Evolutionary conservation across 2,797 vertebrate genomes (phyloP).

Genomic region (Oreochromis mossambicus): DNA sequence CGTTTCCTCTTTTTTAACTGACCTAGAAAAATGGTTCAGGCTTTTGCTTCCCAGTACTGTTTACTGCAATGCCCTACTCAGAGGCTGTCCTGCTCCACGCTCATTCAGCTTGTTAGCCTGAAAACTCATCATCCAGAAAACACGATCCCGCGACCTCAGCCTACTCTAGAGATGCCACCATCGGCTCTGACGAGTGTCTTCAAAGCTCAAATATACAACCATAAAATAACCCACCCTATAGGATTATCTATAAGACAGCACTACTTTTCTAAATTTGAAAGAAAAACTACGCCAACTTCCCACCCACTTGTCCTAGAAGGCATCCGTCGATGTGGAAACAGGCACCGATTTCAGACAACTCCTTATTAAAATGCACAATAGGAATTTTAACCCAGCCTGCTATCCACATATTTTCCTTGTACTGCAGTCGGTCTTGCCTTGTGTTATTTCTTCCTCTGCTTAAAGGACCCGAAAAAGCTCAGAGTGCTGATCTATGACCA

Average conservation of each 20-base stretch:
- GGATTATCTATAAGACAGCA: not conserved
- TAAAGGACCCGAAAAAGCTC: not conserved
- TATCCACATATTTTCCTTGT: constrained; percentile 29
- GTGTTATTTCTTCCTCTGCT: not conserved
- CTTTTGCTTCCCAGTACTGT: constrained; percentile 46
- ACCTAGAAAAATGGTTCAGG: constrained; percentile 53
- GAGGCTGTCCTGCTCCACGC: constrained; percentile 10
- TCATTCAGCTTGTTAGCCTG: constrained; percentile 28
- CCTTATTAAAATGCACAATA: constrained; percentile 29
- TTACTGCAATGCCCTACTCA: constrained; percentile 23
- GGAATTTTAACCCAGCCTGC: constrained; percentile 23
- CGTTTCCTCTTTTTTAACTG: constrained; percentile 47
- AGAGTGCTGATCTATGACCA: constrained; percentile 3
- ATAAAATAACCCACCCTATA: not conserved
- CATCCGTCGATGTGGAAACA: not conserved
- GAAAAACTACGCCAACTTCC: not conserved
- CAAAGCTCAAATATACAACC: not conserved
- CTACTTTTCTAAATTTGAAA: constrained; percentile 6
- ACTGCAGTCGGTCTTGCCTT: not conserved
- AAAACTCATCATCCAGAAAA: constrained; percentile 54
- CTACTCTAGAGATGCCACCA: constrained; percentile 24
- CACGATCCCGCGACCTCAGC: constrained; percentile 26
- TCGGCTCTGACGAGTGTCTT: not conserved
- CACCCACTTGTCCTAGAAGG: not conserved
- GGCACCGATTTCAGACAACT: constrained; percentile 8